Evolutionary conservation across 2,888 invertebrate species (phyloP), one percentile per base, ranked within the genome.

Genomic region (Drosophila robusta): DNA sequence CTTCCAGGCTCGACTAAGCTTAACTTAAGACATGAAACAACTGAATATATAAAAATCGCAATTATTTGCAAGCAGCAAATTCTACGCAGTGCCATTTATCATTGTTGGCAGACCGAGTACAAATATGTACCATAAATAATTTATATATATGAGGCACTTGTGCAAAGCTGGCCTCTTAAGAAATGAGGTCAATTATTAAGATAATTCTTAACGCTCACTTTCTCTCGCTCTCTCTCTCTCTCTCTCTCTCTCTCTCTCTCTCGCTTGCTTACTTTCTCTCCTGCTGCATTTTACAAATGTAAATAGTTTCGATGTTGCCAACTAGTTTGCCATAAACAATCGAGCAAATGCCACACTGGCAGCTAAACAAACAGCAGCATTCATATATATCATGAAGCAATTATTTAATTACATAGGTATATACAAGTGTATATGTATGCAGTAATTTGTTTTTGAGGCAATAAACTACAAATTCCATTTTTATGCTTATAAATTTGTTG

Each of bases 151-250:
- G 61, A 34, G 56, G 45, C 57, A 51, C 42, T 50, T 61, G 44
- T 55, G 50, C 26, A 39, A 34, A 38, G 29, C n/a, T 38, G 55
- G 57, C 34, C 64, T 47, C 58, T 70, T 73, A 58, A 71, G 42
- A 72, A 89, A 70, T 87, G 70, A 71, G 83, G 85, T 78, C 78
- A 78, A 68, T 65, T 78, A 84, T 66, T 62, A 81, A 45, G 61
- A 66, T 66, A 70, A 86, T 86, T 86, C 71, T 79, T 66, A 55
- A 7, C 4, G 9, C 14, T 47, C 26, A 38, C 7, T 34, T 12
- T 18, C 29, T 32, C 18, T 34, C 14, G 42, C 26, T 36, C 24
- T 7, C 18, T 29, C 50, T n/a, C n/a, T n/a, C n/a, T n/a, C n/a
- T n/a, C 14, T 47, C 14, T 47, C 26, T 45, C 7, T 34, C 12